Percentiles rank a stretch among this genome's conserved stretches.
Conservation (phyloP, 2,797 vertebrate genomes). For the Dryobates pubescens region DNA sequence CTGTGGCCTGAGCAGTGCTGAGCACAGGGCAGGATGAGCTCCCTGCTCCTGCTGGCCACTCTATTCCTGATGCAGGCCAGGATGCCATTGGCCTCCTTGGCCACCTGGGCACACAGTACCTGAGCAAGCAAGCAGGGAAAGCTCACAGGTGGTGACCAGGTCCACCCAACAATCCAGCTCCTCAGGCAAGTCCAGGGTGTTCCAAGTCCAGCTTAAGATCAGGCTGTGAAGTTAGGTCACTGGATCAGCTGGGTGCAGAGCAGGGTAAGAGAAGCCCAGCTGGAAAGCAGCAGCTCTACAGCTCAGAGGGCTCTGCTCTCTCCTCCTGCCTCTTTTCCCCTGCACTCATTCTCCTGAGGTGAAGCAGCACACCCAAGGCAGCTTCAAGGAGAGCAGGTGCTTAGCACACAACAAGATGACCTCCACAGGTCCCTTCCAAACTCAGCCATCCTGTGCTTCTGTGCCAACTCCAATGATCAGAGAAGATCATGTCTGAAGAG, state of each 20-base stretch:
- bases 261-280: background rate
- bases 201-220: background rate
- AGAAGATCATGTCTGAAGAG: background rate
- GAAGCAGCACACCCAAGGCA: background rate
- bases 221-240: accelerated
- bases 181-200: accelerated
- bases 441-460: background rate
- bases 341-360: background rate
- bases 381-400: background rate
- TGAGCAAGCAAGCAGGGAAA: background rate
- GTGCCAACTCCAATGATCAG: background rate
- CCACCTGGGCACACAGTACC: background rate
- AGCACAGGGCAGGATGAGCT: no score
- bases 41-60: no score
- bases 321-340: background rate
- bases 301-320: background rate
- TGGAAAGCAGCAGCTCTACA: background rate
- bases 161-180: background rate
- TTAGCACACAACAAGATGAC: background rate
- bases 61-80: no score
- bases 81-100: no score
- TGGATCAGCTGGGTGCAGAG: accelerated
- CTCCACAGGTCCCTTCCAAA: background rate
- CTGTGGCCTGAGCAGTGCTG: no score
- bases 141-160: background rate